Conservation (phyloP, 2,888 invertebrate species). For the Buathra laborator region DNA sequence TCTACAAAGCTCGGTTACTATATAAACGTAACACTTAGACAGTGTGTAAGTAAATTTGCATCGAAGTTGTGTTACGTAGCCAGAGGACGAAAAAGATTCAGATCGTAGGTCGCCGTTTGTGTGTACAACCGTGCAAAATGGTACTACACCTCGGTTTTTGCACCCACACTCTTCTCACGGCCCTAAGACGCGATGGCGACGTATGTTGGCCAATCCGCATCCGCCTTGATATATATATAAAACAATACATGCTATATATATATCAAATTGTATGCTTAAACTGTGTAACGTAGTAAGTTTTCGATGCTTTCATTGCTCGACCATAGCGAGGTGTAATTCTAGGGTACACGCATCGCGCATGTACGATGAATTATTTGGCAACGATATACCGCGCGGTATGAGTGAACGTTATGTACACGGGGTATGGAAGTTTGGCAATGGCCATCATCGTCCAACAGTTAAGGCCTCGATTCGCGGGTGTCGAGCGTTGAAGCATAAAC, state of each 20-base stretch:
- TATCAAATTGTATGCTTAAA: slow-evolving; percentile 16
- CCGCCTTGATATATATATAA: slow-evolving; percentile 59
- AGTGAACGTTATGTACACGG: neutral
- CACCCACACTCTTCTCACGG: slow-evolving; percentile 70
- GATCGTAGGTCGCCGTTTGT: slow-evolving; percentile 63
- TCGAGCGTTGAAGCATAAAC: slow-evolving; percentile 27
- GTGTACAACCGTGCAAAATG: slow-evolving; percentile 36
- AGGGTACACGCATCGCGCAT: slow-evolving; percentile 60
- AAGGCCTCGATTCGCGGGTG: slow-evolving; percentile 30
- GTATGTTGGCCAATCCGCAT: slow-evolving; percentile 67
- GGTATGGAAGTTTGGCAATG: slow-evolving; percentile 75
- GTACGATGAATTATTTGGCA: slow-evolving; percentile 66
- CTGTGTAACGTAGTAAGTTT: slow-evolving; percentile 43
- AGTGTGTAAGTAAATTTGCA: neutral
- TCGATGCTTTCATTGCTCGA: slow-evolving; percentile 58
- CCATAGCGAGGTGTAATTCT: slow-evolving; percentile 50
- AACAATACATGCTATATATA: slow-evolving; percentile 26
- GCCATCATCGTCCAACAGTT: slow-evolving; percentile 60
- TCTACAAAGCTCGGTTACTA: neutral
- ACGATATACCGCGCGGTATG: slow-evolving; percentile 43
- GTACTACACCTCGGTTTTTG: slow-evolving; percentile 49
- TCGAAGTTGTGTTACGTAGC: slow-evolving; percentile 9
- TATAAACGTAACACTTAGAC: neutral
- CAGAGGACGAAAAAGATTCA: slow-evolving; percentile 48
- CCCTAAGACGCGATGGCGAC: slow-evolving; percentile 58